Conservation (phyloP, 2,888 invertebrate genomes). For the Herminia tarsipennalis region DNA sequence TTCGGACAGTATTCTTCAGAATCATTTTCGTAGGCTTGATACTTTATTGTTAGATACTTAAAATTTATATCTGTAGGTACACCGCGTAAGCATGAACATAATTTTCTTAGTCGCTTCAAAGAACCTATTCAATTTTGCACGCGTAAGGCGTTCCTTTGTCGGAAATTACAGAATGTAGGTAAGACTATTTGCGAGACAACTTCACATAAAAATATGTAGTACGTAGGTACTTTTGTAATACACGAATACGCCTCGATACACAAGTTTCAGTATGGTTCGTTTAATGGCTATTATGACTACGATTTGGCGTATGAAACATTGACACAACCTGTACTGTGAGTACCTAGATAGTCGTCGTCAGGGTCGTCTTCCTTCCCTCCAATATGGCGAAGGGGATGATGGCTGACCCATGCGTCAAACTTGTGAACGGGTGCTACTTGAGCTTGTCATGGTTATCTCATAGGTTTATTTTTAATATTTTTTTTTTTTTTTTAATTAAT, state of each 20-base stretch:
- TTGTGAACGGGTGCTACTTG: no score
- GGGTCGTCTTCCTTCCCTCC: no score
- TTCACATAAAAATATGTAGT: conserved; percentile 20
- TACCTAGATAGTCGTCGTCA: no score
- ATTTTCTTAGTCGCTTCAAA: conserved; percentile 43
- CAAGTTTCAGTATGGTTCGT: background rate
- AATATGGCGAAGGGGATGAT: no score
- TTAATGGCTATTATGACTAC: no score
- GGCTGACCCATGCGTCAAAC: no score
- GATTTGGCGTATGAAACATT: no score
- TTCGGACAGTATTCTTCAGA: background rate
- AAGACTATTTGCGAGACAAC: conserved; percentile 34
- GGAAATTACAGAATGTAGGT: conserved; percentile 36
- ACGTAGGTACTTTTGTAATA: conserved; percentile 14
- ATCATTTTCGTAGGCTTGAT: background rate
- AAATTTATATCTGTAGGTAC: conserved; percentile 23
- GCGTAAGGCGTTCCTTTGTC: conserved; percentile 34
- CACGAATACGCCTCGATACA: conserved; percentile 9
- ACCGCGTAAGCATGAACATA: conserved; percentile 13
- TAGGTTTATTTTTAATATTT: no score
- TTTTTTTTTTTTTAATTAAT: no score
- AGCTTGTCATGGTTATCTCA: no score
- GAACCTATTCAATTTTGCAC: conserved; percentile 40
- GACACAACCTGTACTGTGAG: no score
- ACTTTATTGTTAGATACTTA: background rate